A percentile compares a stretch with the other conserved stretches of the same genome.
phyloP scores from a whole-genome alignment of 2,797 vertebrate species.

The Synanceia verrucosa region DNA sequence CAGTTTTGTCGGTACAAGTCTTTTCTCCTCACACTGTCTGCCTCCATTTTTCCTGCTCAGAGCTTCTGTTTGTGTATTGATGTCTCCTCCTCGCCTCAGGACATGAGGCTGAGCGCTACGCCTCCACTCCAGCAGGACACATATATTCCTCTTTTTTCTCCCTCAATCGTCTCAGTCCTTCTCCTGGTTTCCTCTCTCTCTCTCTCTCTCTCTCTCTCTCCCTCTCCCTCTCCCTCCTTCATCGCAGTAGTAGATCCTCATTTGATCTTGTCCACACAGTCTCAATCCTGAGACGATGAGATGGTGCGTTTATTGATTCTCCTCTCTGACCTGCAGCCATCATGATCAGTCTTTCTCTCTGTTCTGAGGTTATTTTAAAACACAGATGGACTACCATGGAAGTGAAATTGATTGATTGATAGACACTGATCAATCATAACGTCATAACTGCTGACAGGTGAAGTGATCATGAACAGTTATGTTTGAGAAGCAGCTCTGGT shows the following conservation, averaged over 20 bases:
- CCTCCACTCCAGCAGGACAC: slow-evolving; percentile 29
- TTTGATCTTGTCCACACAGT: slow-evolving; percentile 3
- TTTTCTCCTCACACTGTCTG: slow-evolving; percentile 14
- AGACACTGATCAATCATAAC: too few species aligned
- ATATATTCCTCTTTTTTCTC: slow-evolving; percentile 17
- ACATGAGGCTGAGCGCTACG: slow-evolving; percentile 29
- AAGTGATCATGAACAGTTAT: too few species aligned
- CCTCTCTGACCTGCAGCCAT: slow-evolving; percentile 3
- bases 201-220: not conserved
- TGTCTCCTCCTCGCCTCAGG: slow-evolving; percentile 43
- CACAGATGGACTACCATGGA: too few species aligned
- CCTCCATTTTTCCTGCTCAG: not conserved
- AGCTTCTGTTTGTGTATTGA: slow-evolving; percentile 41
- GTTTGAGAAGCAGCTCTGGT: too few species aligned
- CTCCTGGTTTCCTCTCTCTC: not conserved
- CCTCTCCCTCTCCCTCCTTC: not conserved
- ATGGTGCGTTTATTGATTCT: slow-evolving; percentile 30
- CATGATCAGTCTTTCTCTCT: not conserved
- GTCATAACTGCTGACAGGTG: too few species aligned
- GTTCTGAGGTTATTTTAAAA: too few species aligned
- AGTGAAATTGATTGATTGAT: too few species aligned
- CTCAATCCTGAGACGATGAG: not conserved
- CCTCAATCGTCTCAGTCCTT: slow-evolving; percentile 4
- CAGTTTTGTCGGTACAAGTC: slow-evolving; percentile 9
- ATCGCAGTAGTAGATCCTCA: slow-evolving; percentile 2